Base-by-base conservation (phyloP, 2,888 invertebrate species). In the Drosophila peninsularis region DNA sequence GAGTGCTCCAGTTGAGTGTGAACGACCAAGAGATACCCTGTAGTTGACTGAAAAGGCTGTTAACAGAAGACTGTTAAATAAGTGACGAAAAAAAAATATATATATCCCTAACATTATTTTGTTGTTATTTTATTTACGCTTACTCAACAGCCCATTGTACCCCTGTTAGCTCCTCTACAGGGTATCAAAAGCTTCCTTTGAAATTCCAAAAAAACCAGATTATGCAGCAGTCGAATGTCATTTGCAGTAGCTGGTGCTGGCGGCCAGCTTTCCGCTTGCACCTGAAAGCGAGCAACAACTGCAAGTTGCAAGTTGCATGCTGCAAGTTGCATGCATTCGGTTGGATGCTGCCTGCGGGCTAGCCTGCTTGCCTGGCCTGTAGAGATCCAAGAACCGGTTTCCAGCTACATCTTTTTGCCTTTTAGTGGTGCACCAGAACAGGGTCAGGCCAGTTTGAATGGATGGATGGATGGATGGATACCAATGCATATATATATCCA, bases 361-460 rank as follows among this genome's bases (percentile, higher is more conserved):
- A 57, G 45, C n/a, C 72, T 34, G 14, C 14, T 57, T 37, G n/a
- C 13, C 42, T 57, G 17, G 17, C 62, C 45, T 60, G 52, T 42
- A 47, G 69, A 47, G 69, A 45, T 47, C 37, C n/a, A 45, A 24
- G n/a, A 80, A 74, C 81, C 84, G 82, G 84, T 87, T 83, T 9
- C 34, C 50, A 50, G 50, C 62, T 61, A 30, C 49, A 60, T 42
- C 41, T 34, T n/a, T 44, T 67, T 78, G 56, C n/a, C 11, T 47
- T 30, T 47, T 61, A 47, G 63, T 77, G 80, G 86, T 71, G 80
- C 78, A 78, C 64, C 84, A 86, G 87, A 82, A 86, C 88, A 82
- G 82, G 82, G 82, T 82, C 82, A 82, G 83, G 84, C 89, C 84
- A 80, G 87, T 88, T 86, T 81, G 36, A 81, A 68, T 79, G 75